These are phyloP conservation scores for Lithophane socia DNA, from an alignment of 2,888 invertebrate species.

Conservation along the genomic window DNA sequence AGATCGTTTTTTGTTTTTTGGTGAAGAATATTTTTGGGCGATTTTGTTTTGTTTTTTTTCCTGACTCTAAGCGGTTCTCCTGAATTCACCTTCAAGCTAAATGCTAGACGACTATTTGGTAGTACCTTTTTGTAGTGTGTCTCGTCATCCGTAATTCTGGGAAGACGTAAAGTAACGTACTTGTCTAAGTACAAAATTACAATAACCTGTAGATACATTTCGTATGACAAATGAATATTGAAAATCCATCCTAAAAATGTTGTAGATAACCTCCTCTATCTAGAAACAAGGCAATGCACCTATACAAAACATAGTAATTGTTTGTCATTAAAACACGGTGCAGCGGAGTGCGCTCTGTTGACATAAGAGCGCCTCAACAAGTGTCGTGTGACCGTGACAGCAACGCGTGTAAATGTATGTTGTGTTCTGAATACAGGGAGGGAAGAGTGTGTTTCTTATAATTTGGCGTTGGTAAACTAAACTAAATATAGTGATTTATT, in stretches of 20 bases:
- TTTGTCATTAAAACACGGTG: conserved; percentile 11
- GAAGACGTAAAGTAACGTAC: background rate
- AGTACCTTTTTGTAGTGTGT: background rate
- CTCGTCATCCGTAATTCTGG: background rate
- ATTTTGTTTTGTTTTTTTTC: conserved; percentile 22
- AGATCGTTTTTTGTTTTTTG: conserved; percentile 41
- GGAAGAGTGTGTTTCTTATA: too few relatives aligned
- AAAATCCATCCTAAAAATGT: background rate
- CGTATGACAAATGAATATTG: background rate
- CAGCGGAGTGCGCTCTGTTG: conserved; percentile 2
- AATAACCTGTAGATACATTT: background rate
- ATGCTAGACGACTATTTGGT: background rate
- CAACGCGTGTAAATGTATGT: conserved; percentile 7
- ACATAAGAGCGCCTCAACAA: conserved; percentile 31
- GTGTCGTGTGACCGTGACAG: conserved; percentile 16
- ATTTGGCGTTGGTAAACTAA: background rate
- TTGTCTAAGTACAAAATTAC: too few relatives aligned
- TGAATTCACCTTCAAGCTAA: background rate
- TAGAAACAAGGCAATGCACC: background rate
- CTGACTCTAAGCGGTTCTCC: background rate
- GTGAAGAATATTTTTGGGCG: conserved; percentile 10
- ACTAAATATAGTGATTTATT: background rate
- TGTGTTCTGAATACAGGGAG: background rate
- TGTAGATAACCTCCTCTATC: background rate
- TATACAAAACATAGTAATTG: conserved; percentile 8